Conservation (phyloP, 2,113 vertebrate genomes). For the Electrona antarctica region DNA sequence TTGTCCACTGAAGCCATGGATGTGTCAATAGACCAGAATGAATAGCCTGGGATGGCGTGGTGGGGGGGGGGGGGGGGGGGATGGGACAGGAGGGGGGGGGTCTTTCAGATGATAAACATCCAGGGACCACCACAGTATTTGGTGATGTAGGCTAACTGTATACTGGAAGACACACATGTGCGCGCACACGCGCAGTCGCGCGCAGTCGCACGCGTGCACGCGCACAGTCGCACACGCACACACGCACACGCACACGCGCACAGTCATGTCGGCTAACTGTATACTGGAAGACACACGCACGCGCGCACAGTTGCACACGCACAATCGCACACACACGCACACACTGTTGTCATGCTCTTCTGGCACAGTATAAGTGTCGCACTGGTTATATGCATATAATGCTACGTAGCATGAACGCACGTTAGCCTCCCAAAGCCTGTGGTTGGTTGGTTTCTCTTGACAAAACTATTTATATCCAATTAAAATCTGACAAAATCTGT, state of each 20-base stretch:
- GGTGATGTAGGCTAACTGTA: conserved; percentile 23
- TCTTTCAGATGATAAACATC: conserved; percentile 24
- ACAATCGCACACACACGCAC: neutral
- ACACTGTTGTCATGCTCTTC: neutral
- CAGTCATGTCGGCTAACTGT: conserved; percentile 16
- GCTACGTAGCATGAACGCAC: no score
- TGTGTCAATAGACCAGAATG: conserved; percentile 73
- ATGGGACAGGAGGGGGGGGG: neutral
- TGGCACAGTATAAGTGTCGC: neutral
- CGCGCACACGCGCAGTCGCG: no score
- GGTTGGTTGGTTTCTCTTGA: neutral
- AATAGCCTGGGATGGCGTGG: conserved; percentile 37
- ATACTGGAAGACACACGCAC: conserved; percentile 3
- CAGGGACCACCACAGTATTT: conserved; percentile 28
- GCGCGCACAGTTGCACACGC: no score
- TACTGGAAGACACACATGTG: neutral
- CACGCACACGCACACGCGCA: no score
- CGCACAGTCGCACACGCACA: no score
- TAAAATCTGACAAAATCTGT: conserved; percentile 13
- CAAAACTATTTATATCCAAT: no score
- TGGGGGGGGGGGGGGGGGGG: neutral
- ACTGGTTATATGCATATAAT: no score
- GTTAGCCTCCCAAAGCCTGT: neutral
- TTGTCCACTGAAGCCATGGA: conserved; percentile 65
- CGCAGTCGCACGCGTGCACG: no score